A percentile compares a stretch with the other conserved stretches of the same genome.
These are phyloP conservation scores for Lasioglossum albipes DNA, from an alignment of 1,140 invertebrate species.

Conservation along the genomic window DNA sequence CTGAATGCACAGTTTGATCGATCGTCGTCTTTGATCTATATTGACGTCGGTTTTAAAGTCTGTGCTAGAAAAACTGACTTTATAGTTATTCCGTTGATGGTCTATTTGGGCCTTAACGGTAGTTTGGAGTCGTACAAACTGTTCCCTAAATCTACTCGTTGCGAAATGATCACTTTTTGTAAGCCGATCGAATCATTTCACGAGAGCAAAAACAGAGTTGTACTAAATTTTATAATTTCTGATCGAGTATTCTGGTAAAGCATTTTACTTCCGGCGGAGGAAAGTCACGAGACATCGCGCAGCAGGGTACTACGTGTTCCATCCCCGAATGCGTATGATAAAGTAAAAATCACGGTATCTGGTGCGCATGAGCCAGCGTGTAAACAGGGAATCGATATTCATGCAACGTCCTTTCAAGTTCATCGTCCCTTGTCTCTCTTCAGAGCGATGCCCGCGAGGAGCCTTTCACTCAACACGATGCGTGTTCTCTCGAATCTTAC, in stretches of 20 bases:
- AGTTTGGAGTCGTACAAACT: slow-evolving; percentile 70
- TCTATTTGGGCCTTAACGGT: slow-evolving; percentile 42
- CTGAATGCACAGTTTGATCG: slow-evolving; percentile 75
- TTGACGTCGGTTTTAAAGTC: slow-evolving; percentile 71
- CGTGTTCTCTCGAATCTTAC: background rate
- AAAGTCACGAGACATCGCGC: background rate
- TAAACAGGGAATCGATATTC: slow-evolving; percentile 58
- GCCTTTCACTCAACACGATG: background rate
- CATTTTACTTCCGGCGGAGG: background rate
- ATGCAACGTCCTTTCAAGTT: slow-evolving; percentile 54
- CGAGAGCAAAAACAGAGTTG: too few relatives aligned
- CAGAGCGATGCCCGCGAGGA: slow-evolving; percentile 32
- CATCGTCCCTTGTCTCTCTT: slow-evolving; percentile 51
- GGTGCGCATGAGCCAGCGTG: slow-evolving; percentile 51
- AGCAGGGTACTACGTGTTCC: background rate
- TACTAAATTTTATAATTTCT: too few relatives aligned
- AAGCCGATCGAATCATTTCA: too few relatives aligned
- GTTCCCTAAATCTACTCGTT: too few relatives aligned
- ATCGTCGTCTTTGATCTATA: slow-evolving; percentile 53
- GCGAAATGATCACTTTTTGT: too few relatives aligned
- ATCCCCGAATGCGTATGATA: background rate
- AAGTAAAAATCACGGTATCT: slow-evolving; percentile 4
- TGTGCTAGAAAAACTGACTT: slow-evolving; percentile 71
- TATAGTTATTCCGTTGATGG: slow-evolving; percentile 70
- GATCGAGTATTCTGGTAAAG: too few relatives aligned